Base-by-base conservation (phyloP, 2,797 vertebrate species). In the Hephaestus fuliginosus region DNA sequence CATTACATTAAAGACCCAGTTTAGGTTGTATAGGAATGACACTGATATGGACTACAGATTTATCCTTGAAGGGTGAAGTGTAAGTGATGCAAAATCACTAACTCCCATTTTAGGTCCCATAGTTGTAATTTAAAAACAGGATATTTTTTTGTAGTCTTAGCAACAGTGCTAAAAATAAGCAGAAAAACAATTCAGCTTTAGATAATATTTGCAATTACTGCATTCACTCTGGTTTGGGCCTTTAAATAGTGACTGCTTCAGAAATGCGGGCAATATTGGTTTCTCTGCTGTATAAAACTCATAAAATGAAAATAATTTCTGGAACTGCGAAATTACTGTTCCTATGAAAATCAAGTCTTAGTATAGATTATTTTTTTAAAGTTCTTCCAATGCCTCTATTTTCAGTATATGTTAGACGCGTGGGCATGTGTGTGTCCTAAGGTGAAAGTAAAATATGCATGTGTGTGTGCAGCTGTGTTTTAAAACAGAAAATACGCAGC, bases 231-330 rank as follows among this genome's bases (percentile, higher is more conserved):
- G 61, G 58, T 78, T 64, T 86, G 86, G 80, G 86, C 81, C 89
- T 92, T 90, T 82, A 91, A 88, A 74, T 57, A 83, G 77, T 86
- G 88, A 92, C 86, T 90, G 87, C 83, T 91, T 91, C 57, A 89
- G 81, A 89, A 88, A 85, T 76, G 63, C 46, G 51, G 71, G 70
- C 76, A 83, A 15, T 75, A 76, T 72, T 76, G 36, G 22, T 79
- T 70, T 85, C 41, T 81, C 86, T 89, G 70, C 75, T 84, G 74
- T 89, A 89, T 85, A 76, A 87, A 92, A 93, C 89, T 89, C 91
- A 93, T 89, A 63, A 90, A 93, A 92, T 93, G 86, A 93, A 93
- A 94, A 92, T 90, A 89, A 91, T 88, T 70, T 83, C 60, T 78
- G 73, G 58, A 64, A 80, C 67, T 84, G 25, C 77, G 25, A 71